Evolutionary conservation across 2,113 vertebrate genomes (phyloP).

Genomic region (Dinomys branickii): DNA sequence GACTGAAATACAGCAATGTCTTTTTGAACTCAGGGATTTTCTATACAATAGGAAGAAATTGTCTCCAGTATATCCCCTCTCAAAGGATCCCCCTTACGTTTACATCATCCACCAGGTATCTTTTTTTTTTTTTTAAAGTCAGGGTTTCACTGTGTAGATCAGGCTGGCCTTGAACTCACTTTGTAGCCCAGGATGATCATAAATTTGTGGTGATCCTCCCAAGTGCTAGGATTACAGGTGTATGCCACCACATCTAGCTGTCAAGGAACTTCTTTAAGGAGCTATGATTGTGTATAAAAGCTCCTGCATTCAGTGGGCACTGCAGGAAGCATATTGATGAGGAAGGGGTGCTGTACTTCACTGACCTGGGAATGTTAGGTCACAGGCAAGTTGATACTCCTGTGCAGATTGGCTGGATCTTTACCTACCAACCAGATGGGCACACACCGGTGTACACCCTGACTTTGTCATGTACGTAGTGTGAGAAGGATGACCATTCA

Average conservation of each 20-base stretch:
- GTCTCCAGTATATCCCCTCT: constrained; percentile 86
- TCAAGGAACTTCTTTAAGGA: neutral
- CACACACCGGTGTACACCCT: neutral
- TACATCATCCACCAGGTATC: constrained; percentile 95
- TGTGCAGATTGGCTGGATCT: neutral
- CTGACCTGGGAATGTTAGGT: neutral
- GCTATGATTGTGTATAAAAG: neutral
- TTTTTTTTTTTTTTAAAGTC: neutral
- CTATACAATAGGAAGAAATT: constrained; percentile 88
- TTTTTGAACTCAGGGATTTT: constrained; percentile 90
- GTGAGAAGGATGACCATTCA: neutral
- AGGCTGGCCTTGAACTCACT: neutral
- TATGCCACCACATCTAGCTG: neutral
- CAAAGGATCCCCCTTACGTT: constrained; percentile 90
- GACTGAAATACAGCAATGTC: constrained; percentile 88
- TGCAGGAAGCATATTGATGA: neutral
- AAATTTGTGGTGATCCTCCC: neutral
- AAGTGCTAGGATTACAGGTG: neutral
- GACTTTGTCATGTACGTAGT: neutral
- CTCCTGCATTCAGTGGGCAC: neutral
- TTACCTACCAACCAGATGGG: neutral
- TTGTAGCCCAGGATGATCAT: too few relatives aligned
- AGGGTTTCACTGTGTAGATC: neutral
- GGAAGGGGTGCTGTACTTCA: neutral
- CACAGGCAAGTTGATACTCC: neutral